A percentile compares a stretch with the other conserved stretches of the same genome.
Conservation (phyloP, 2,113 vertebrate species). For the Lasiurus cinereus region DNA sequence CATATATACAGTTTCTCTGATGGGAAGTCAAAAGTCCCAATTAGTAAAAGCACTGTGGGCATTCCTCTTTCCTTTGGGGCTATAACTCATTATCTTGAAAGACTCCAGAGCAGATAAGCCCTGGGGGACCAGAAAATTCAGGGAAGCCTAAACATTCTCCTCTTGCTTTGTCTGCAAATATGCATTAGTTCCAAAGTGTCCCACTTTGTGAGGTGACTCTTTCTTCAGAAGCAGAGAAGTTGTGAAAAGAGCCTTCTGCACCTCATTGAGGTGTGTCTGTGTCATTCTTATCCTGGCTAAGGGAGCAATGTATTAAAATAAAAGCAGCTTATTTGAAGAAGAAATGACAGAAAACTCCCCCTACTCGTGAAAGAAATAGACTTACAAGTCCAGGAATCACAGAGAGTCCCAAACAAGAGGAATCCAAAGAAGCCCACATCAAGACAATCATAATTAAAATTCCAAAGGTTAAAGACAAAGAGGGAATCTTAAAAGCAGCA, state of each 20-base stretch:
- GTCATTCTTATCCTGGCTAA: constrained; percentile 27
- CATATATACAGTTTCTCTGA: neutral
- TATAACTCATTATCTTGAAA: neutral
- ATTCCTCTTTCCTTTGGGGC: neutral
- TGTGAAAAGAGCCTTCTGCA: constrained; percentile 51
- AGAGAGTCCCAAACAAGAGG: no score
- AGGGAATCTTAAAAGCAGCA: no score
- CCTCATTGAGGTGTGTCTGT: constrained; percentile 28
- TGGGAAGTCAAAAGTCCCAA: neutral
- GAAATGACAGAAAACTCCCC: no score
- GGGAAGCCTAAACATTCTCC: neutral
- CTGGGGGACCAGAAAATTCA: neutral
- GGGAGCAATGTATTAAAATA: constrained; percentile 66
- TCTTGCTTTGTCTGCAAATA: neutral
- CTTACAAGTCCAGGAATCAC: no score
- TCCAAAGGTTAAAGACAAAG: no score
- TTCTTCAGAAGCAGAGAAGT: constrained; percentile 44
- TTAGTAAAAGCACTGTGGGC: neutral
- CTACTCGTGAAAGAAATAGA: no score
- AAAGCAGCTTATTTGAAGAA: constrained; percentile 34
- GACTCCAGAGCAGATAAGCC: neutral
- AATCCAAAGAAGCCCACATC: no score
- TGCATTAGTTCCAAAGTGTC: neutral
- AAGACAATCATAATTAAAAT: no score
- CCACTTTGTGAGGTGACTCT: constrained; percentile 42